phyloP scores from a whole-genome alignment of 2,113 vertebrate species.

The Hippopotamus amphibius region DNA sequence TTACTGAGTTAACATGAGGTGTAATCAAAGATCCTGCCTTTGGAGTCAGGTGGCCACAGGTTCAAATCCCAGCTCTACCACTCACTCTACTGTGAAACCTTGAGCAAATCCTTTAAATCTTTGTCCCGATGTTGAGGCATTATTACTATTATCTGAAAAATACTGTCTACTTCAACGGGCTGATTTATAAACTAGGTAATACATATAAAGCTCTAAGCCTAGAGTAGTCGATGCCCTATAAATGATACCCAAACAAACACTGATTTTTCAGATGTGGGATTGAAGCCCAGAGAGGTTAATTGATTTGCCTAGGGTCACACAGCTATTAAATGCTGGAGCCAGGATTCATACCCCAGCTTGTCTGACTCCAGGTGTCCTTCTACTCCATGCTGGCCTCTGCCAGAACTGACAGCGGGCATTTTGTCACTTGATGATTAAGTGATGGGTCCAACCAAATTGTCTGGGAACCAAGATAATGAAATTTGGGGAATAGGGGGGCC shows the following conservation, averaged over 20 bases:
- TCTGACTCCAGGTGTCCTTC: neutral
- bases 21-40: neutral
- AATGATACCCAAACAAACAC: neutral
- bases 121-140: neutral
- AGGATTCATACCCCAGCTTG: neutral
- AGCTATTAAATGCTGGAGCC: neutral
- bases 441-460: neutral
- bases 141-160: neutral
- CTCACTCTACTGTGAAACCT: neutral
- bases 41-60: neutral
- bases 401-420: neutral
- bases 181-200: neutral
- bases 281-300: slow-evolving; percentile 5
- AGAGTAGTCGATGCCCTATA: neutral
- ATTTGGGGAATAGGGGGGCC: neutral
- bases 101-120: neutral
- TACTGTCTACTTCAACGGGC: neutral
- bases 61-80: neutral
- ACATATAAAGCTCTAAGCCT: neutral
- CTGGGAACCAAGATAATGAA: neutral
- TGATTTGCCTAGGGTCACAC: neutral
- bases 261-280: neutral
- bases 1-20: neutral
- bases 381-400: neutral
- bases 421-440: slow-evolving; percentile 12